These are phyloP conservation scores for Aphaenogaster rudis DNA, from an alignment of 1,140 invertebrate species.

Conservation along the genomic window DNA sequence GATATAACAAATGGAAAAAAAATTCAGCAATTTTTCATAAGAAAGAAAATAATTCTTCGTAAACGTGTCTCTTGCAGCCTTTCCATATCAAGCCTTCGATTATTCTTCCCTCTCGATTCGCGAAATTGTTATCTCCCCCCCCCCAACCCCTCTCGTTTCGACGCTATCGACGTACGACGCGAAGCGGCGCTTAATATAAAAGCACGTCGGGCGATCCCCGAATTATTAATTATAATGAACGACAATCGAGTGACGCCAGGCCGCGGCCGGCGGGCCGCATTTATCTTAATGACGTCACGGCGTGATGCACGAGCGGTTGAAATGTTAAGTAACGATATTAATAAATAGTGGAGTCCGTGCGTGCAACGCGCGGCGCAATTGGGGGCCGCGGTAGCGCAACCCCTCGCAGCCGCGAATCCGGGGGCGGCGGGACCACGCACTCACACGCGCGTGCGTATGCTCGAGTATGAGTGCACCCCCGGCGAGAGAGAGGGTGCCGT, in stretches of 20 bases:
- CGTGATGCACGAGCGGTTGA: slow-evolving; percentile 77
- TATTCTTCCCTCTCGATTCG: not conserved
- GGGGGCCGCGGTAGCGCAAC: slow-evolving; percentile 58
- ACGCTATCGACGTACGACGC: not conserved
- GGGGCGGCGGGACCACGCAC: slow-evolving; percentile 49
- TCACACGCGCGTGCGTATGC: slow-evolving; percentile 56
- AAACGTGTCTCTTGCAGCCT: not conserved
- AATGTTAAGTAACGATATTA: slow-evolving; percentile 82
- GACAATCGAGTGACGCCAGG: slow-evolving; percentile 61
- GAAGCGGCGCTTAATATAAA: slow-evolving; percentile 49
- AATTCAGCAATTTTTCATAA: not conserved
- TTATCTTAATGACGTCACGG: slow-evolving; percentile 76
- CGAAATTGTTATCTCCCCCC: not conserved
- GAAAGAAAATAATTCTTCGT: not conserved
- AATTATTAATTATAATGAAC: slow-evolving; percentile 66
- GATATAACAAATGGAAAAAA: not conserved
- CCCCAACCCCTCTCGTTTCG: not conserved
- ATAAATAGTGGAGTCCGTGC: slow-evolving; percentile 73
- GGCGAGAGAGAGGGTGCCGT: slow-evolving; percentile 81
- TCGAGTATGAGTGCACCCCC: slow-evolving; percentile 63
- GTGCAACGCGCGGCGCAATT: slow-evolving; percentile 64
- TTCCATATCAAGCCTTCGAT: not conserved
- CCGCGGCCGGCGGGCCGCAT: slow-evolving; percentile 63
- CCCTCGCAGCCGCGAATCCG: slow-evolving; percentile 60
- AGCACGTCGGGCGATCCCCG: slow-evolving; percentile 1